A percentile compares a stretch with the other conserved stretches of the same genome.
Conservation (phyloP, 2,888 invertebrate genomes). For the Dynastes hyllus region DNA sequence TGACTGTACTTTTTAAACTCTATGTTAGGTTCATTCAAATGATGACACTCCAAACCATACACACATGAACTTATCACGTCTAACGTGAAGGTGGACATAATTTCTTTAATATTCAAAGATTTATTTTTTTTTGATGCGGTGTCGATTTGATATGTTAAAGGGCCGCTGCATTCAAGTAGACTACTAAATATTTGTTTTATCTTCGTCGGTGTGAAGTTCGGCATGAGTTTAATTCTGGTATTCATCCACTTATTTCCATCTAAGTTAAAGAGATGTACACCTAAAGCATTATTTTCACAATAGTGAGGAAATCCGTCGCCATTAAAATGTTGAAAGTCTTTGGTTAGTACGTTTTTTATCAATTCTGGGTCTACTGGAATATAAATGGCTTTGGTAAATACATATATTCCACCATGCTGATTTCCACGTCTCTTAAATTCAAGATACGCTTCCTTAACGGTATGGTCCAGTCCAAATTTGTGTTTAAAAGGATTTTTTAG, state of each 20-base stretch:
- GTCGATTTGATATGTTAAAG: constrained; percentile 17
- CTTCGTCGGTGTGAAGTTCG: not conserved
- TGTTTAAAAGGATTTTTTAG: constrained; percentile 9
- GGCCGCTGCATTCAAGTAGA: constrained; percentile 13
- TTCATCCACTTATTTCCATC: constrained; percentile 9
- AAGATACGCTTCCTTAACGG: constrained; percentile 5
- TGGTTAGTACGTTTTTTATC: not conserved
- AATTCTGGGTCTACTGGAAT: constrained; percentile 9
- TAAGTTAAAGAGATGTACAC: not conserved
- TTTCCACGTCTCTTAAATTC: constrained; percentile 1
- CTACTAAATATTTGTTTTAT: constrained; percentile 9
- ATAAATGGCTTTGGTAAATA: constrained; percentile 7
- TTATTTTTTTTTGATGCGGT: not conserved
- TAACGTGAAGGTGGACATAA: not conserved
- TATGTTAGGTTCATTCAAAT: not conserved
- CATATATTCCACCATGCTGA: constrained; percentile 18
- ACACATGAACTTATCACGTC: constrained; percentile 27
- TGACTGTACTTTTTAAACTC: constrained; percentile 21
- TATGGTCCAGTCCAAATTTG: not conserved
- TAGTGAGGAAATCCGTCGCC: not conserved
- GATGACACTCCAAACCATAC: not conserved
- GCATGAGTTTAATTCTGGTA: constrained; percentile 5
- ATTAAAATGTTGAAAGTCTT: constrained; percentile 4
- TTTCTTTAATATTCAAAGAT: constrained; percentile 11
- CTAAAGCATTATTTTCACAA: not conserved